Conservation (phyloP, 2,797 vertebrate genomes). For the Onychomys arenicola region DNA sequence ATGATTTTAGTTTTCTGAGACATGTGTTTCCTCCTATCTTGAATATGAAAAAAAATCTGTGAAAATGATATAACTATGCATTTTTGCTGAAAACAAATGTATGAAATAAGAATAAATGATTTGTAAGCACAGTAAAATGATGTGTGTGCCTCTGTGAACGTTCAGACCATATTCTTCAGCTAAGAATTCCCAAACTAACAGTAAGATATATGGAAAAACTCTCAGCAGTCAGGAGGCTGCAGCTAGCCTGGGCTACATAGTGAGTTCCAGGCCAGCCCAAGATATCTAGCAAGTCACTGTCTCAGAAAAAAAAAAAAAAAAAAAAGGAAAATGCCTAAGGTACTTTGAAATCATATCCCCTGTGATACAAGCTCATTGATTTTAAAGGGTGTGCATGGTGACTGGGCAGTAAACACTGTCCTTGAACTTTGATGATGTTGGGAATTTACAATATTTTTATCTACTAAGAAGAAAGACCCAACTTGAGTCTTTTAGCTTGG, state of each 20-base stretch:
- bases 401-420: neutral
- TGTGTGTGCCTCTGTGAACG: conserved; percentile 58
- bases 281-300: neutral
- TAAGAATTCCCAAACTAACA: conserved; percentile 34
- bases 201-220: neutral
- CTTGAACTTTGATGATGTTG: neutral
- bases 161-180: conserved; percentile 8
- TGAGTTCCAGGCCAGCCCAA: neutral
- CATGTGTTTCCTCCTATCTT: conserved; percentile 82
- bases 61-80: conserved; percentile 85
- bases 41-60: conserved; percentile 86
- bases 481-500: neutral
- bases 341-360: conserved; percentile 34
- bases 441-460: conserved; percentile 3
- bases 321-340: conserved; percentile 25
- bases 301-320: neutral
- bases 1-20: conserved; percentile 80
- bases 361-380: neutral
- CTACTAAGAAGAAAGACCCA: neutral
- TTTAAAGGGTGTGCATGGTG: neutral
- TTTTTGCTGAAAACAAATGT: conserved; percentile 85
- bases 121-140: conserved; percentile 79
- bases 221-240: neutral
- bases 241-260: neutral
- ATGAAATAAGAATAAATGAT: conserved; percentile 87